Conservation (phyloP, 2,888 invertebrate species). For the Lamellibrachia satsuma region DNA sequence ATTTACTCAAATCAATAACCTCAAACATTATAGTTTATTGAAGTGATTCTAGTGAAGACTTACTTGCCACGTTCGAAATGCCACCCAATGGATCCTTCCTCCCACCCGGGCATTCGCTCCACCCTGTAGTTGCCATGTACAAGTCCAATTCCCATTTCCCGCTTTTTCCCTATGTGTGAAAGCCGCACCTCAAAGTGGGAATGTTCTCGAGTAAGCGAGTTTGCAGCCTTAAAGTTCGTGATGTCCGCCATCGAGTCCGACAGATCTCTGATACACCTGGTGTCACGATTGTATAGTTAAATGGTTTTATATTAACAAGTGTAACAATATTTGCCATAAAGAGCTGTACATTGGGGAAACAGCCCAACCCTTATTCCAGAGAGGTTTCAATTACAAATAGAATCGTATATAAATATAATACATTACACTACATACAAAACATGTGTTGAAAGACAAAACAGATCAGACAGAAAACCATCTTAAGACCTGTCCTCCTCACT, state of each 20-base stretch:
- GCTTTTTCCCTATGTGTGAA: not conserved
- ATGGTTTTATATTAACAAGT: not conserved
- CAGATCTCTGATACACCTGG: not conserved
- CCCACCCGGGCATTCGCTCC: not conserved
- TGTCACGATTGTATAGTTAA: not conserved
- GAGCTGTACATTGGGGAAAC: not conserved
- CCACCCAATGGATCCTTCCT: not conserved
- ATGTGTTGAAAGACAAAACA: too few species aligned
- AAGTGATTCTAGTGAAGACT: not conserved
- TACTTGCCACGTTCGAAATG: not conserved
- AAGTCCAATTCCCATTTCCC: not conserved
- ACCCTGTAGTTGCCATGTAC: not conserved
- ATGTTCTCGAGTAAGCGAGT: not conserved
- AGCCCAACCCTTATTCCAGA: not conserved
- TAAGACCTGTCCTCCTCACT: too few species aligned
- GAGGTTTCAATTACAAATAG: too few species aligned
- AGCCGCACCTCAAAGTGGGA: not conserved
- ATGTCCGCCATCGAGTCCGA: not conserved
- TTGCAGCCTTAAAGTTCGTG: not conserved
- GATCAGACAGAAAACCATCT: too few species aligned
- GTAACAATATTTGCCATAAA: not conserved
- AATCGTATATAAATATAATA: too few species aligned
- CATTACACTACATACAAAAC: too few species aligned
- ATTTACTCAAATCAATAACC: too few species aligned
- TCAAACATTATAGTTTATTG: too few species aligned